Evolutionary conservation across 2,113 vertebrate genomes (phyloP).

Genomic region (Dunckerocampus dactyliophorus): DNA sequence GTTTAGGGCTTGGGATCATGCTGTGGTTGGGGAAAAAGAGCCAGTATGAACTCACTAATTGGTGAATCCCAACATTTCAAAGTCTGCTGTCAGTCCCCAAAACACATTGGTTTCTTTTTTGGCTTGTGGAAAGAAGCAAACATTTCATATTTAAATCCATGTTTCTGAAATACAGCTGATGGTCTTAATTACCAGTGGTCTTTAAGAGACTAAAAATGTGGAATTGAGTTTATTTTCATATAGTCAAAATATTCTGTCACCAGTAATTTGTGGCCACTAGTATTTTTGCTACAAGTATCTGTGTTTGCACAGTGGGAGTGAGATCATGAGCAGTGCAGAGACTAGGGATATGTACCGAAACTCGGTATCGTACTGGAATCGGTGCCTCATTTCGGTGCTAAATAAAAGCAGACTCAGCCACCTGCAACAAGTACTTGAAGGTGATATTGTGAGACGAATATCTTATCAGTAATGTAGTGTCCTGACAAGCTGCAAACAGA

Average conservation of each 20-base stretch:
- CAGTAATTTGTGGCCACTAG: conserved; percentile 35
- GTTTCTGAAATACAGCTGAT: conserved; percentile 11
- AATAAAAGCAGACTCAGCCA: no score
- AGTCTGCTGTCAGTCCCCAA: conserved; percentile 28
- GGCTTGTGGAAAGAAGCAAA: conserved; percentile 21
- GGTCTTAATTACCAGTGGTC: conserved; percentile 1
- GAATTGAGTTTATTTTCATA: conserved; percentile 43
- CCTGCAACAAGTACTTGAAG: no score
- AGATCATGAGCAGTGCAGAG: conserved; percentile 49
- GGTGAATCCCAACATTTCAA: conserved; percentile 46
- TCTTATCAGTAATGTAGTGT: no score
- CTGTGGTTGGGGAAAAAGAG: conserved; percentile 41
- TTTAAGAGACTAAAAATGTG: conserved; percentile 36
- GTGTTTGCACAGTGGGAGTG: conserved; percentile 23
- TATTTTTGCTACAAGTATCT: conserved; percentile 37
- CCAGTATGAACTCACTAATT: conserved; percentile 35
- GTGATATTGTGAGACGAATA: no score
- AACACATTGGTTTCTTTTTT: conserved; percentile 6
- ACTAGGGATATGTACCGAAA: not conserved
- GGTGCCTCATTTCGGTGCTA: no score
- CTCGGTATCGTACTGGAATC: no score
- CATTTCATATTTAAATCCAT: conserved; percentile 44
- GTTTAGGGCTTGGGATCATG: conserved; percentile 43
- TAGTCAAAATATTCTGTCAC: conserved; percentile 23
- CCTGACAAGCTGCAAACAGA: no score